A percentile compares a stretch with the other conserved stretches of the same genome.
These are phyloP conservation scores for Ethmia dodecea DNA, from an alignment of 2,888 invertebrate genomes.

Conservation along the genomic window DNA sequence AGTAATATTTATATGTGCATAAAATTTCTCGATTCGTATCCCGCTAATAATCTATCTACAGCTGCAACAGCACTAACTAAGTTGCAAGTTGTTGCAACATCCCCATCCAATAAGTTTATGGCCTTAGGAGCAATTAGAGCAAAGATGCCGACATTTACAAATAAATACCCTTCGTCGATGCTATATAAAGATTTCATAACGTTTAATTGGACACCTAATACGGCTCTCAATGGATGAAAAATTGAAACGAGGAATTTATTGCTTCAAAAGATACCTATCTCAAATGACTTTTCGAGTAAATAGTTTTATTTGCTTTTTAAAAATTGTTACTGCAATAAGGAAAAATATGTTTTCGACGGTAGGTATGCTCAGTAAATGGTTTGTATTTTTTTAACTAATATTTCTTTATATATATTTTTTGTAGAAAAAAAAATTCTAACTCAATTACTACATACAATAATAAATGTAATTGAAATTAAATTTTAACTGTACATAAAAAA, in stretches of 20 bases:
- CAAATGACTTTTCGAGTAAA: not conserved
- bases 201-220: constrained; percentile 50
- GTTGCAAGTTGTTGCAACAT: constrained; percentile 49
- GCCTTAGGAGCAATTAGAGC: constrained; percentile 50
- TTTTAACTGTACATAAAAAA: too few relatives aligned
- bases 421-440: too few relatives aligned
- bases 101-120: constrained; percentile 35
- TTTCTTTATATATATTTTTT: too few relatives aligned
- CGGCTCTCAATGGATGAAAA: constrained; percentile 21
- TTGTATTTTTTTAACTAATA: too few relatives aligned
- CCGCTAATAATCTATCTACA: too few relatives aligned
- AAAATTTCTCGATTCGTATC: too few relatives aligned
- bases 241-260: constrained; percentile 5
- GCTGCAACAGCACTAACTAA: constrained; percentile 33
- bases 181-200: constrained; percentile 50
- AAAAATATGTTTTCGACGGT: too few relatives aligned
- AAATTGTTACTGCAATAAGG: too few relatives aligned
- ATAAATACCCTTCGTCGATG: constrained; percentile 38
- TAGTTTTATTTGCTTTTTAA: not conserved
- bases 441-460: too few relatives aligned
- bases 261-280: not conserved
- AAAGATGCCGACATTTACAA: constrained; percentile 51
- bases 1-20: too few relatives aligned
- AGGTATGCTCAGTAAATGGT: too few relatives aligned
- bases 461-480: too few relatives aligned